A percentile compares a stretch with the other conserved stretches of the same genome.
Conservation (phyloP, 2,113 vertebrate species). For the Stercorarius parasiticus region DNA sequence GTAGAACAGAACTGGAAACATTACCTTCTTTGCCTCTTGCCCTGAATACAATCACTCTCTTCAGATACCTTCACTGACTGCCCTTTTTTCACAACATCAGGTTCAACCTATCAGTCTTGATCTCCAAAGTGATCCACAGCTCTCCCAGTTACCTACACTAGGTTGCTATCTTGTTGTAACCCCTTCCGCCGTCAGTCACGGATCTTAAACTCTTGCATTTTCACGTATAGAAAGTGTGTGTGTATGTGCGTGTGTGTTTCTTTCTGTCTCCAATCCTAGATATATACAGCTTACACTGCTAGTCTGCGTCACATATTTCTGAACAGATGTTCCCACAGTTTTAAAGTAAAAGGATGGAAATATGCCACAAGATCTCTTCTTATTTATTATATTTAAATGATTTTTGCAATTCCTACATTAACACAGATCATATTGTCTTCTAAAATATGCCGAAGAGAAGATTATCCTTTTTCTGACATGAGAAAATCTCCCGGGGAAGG, state of each 20-base stretch:
- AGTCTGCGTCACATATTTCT: background rate
- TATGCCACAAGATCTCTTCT: background rate
- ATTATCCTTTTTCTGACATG: background rate
- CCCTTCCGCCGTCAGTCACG: background rate
- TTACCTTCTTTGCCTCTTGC: background rate
- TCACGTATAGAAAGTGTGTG: rapidly evolving
- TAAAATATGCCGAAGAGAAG: background rate
- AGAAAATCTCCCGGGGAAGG: background rate
- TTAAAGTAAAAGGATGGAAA: background rate
- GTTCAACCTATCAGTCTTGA: background rate
- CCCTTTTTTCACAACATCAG: background rate
- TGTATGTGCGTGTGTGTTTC: background rate
- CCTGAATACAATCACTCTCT: background rate
- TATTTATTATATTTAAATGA: background rate
- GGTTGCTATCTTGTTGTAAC: background rate
- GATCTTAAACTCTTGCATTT: background rate
- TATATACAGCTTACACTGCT: background rate
- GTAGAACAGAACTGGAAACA: background rate
- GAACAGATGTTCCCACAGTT: background rate
- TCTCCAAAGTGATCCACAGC: background rate
- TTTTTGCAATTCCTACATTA: background rate
- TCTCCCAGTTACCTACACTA: background rate
- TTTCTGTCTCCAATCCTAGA: background rate
- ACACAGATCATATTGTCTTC: background rate
- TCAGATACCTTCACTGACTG: background rate